A percentile compares a stretch with the other conserved stretches of the same genome.
Evolutionary conservation across 2,797 vertebrate species (phyloP).

Genomic region (Selene dorsalis): DNA sequence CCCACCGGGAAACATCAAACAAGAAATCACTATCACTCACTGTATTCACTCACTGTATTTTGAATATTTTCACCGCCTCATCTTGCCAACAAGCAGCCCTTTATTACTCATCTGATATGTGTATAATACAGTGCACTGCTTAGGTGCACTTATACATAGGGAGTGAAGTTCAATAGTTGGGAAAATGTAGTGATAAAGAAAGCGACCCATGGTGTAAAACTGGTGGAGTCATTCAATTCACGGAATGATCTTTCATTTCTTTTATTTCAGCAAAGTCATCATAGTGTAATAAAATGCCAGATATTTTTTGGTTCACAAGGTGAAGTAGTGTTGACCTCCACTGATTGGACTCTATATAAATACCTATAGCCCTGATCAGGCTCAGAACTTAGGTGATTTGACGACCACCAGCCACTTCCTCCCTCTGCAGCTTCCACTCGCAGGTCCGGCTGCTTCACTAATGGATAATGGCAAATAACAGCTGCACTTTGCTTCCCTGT

Average conservation of each 20-base stretch:
- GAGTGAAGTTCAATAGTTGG: too few relatives aligned
- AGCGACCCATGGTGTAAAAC: background rate
- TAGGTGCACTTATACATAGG: too few relatives aligned
- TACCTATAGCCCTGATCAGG: slow-evolving; percentile 20
- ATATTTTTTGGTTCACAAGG: background rate
- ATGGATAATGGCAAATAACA: slow-evolving; percentile 75
- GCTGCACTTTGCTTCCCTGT: slow-evolving; percentile 71
- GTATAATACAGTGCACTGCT: too few relatives aligned
- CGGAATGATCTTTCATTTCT: background rate
- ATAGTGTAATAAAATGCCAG: background rate
- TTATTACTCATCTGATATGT: too few relatives aligned
- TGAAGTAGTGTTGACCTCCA: slow-evolving; percentile 16
- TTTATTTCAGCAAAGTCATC: background rate
- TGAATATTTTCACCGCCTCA: too few relatives aligned
- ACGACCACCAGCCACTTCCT: slow-evolving; percentile 49
- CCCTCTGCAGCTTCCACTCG: slow-evolving; percentile 40
- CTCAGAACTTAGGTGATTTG: slow-evolving; percentile 36
- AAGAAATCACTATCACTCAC: too few relatives aligned
- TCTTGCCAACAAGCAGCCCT: too few relatives aligned
- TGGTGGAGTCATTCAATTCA: background rate
- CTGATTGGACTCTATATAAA: slow-evolving; percentile 10
- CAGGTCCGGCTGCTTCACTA: slow-evolving; percentile 52
- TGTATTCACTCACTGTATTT: too few relatives aligned
- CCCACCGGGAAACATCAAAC: too few relatives aligned
- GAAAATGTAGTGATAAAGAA: too few relatives aligned